phyloP scores from a whole-genome alignment of 1,140 invertebrate species.

The Anagrus nilaparvatae region DNA sequence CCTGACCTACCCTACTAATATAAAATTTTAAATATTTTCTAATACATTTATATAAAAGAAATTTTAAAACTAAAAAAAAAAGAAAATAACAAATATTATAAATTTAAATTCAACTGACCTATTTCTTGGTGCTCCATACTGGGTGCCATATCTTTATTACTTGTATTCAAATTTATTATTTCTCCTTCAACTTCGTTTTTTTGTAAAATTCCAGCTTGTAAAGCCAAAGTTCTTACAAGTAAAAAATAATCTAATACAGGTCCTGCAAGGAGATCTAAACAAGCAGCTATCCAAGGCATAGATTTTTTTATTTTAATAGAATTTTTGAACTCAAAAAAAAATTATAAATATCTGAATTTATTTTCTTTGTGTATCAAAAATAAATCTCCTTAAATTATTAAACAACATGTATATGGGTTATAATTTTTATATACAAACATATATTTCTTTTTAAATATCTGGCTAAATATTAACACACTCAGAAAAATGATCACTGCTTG shows the following conservation, averaged over 20 bases:
- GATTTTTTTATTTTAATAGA: too few relatives aligned
- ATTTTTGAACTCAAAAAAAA: background rate
- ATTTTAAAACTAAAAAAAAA: too few relatives aligned
- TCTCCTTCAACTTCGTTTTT: slow-evolving; percentile 9
- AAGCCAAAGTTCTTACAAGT: slow-evolving; percentile 28
- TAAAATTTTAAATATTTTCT: too few relatives aligned
- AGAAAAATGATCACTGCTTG: slow-evolving; percentile 42
- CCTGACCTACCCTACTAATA: too few relatives aligned
- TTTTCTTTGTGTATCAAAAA: too few relatives aligned
- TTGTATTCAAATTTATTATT: slow-evolving; percentile 12
- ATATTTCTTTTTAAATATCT: too few relatives aligned
- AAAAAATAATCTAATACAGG: slow-evolving; percentile 33
- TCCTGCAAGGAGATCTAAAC: slow-evolving; percentile 30
- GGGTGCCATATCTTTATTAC: slow-evolving; percentile 26
- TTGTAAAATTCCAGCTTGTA: slow-evolving; percentile 28
- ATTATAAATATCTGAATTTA: too few relatives aligned
- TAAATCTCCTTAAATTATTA: too few relatives aligned
- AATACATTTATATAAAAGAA: too few relatives aligned
- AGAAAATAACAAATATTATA: background rate
- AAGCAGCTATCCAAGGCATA: slow-evolving; percentile 38
- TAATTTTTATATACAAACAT: too few relatives aligned
- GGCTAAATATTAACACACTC: too few relatives aligned
- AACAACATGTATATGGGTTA: too few relatives aligned
- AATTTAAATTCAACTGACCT: background rate
- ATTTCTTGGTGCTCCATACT: slow-evolving; percentile 25